Conservation (phyloP, 2,113 vertebrate genomes). For the Mus pahari region DNA sequence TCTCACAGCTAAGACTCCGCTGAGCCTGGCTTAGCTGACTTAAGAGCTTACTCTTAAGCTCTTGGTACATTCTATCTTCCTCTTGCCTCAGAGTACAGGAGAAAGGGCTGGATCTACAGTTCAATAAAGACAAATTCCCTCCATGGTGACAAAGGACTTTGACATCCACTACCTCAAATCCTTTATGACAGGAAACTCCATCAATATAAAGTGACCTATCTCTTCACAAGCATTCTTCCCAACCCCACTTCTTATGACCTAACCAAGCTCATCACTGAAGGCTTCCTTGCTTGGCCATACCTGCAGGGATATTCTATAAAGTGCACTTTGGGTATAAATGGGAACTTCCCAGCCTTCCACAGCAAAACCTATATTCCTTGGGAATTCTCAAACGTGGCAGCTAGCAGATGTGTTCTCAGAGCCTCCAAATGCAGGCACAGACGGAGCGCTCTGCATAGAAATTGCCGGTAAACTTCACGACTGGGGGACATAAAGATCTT, state of each 20-base stretch:
- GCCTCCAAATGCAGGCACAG: conserved; percentile 33
- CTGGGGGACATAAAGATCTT: conserved; percentile 77
- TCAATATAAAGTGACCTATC: neutral
- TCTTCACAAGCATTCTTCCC: neutral
- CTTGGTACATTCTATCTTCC: neutral
- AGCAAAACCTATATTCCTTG: conserved; percentile 1
- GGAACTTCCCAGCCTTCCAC: neutral
- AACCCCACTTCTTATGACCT: neutral
- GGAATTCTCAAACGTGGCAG: conserved; percentile 39
- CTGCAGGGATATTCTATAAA: neutral
- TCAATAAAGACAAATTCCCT: neutral
- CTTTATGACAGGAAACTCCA: neutral
- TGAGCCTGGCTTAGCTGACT: neutral
- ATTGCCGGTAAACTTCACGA: conserved; percentile 65
- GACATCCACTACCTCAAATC: neutral
- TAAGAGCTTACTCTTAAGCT: neutral
- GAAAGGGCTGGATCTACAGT: neutral
- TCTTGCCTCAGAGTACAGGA: neutral
- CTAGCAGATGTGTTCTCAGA: conserved; percentile 41
- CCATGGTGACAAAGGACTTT: neutral
- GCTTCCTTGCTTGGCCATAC: neutral
- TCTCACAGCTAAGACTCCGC: neutral
- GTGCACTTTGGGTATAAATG: neutral
- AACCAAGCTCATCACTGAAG: neutral
- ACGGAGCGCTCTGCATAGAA: conserved; percentile 45